Conservation (phyloP, 2,113 vertebrate genomes). For the Phalacrocorax aristotelis region DNA sequence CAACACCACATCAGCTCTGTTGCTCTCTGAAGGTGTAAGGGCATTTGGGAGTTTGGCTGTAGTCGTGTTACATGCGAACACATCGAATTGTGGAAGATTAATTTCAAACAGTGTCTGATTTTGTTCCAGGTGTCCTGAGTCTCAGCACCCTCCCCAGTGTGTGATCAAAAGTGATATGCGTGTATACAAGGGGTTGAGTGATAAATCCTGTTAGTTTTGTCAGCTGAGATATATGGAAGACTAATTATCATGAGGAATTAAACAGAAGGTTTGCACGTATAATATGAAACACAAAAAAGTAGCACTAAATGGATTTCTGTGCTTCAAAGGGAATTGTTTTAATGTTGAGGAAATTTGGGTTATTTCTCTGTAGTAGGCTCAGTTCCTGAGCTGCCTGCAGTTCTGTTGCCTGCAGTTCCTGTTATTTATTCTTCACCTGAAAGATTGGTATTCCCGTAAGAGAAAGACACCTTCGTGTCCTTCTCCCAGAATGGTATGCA, state of each 20-base stretch:
- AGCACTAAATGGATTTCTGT: background rate
- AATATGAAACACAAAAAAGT: background rate
- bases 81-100: background rate
- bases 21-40: background rate
- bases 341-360: background rate
- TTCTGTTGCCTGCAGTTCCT: background rate
- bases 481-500: background rate
- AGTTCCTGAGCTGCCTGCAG: background rate
- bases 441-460: background rate
- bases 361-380: background rate
- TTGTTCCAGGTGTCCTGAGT: background rate
- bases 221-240: background rate
- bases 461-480: background rate
- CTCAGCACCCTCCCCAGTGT: background rate
- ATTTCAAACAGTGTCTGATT: background rate
- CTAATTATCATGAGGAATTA: background rate
- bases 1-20: accelerated
- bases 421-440: background rate
- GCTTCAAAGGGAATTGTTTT: background rate
- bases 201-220: background rate
- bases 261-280: background rate
- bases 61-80: background rate
- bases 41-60: background rate
- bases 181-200: background rate
- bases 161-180: background rate